Percentiles rank a stretch among this genome's conserved stretches.
These are phyloP conservation scores for Turritopsis dohrnii DNA, from an alignment of 30 jellyfish, hydroid and myxozoan species.

Conservation along the genomic window DNA sequence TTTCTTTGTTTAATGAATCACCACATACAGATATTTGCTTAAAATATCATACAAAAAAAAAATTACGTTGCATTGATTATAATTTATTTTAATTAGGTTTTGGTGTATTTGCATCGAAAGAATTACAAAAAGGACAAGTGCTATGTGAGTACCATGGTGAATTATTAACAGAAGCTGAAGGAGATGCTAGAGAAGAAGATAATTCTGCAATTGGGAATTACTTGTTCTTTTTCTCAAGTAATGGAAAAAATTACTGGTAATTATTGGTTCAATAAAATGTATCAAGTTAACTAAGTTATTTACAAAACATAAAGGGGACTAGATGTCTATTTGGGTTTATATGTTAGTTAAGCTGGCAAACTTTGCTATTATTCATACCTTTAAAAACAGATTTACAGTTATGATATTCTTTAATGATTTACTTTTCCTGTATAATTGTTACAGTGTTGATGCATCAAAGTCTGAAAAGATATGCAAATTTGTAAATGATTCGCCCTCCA, in stretches of 20 bases:
- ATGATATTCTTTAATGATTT: neutral
- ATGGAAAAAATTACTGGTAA: conserved; percentile 18
- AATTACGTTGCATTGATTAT: neutral
- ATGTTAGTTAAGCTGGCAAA: neutral
- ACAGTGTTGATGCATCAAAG: conserved; percentile 13
- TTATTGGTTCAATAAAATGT: neutral
- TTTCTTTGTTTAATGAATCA: neutral
- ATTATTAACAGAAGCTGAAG: conserved; percentile 9
- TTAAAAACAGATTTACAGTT: neutral
- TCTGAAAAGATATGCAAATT: neutral
- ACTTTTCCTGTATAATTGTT: neutral
- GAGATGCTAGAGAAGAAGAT: conserved; percentile 13
- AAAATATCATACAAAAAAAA: neutral
- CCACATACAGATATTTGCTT: neutral
- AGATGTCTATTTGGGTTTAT: neutral
- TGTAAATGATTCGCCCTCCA: conserved; percentile 10
- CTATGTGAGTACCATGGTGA: conserved; percentile 8
- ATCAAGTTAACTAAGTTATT: neutral
- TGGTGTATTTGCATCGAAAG: conserved; percentile 13
- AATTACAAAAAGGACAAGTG: neutral
- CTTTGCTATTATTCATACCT: conserved; percentile 3
- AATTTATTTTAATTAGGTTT: conserved; percentile 5
- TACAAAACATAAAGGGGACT: neutral
- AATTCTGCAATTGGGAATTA: neutral
- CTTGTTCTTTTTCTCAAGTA: conserved; percentile 15